phyloP scores from a whole-genome alignment of 1,140 invertebrate species.

The Belonocnema kinseyi region DNA sequence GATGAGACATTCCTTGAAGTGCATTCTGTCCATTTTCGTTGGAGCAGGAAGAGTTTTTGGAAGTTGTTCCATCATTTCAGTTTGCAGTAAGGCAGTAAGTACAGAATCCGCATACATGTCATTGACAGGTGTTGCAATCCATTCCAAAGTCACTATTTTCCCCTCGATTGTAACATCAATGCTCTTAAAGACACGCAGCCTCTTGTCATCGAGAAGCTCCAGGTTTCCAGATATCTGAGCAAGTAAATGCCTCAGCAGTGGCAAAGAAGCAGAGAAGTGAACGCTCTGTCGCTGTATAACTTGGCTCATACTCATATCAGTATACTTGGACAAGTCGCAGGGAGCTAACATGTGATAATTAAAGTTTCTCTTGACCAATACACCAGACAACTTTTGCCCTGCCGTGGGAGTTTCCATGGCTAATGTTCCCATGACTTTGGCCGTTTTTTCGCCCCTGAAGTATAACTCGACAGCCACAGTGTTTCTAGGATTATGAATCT shows the following conservation, averaged over 20 bases:
- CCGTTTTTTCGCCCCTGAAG: slow-evolving; percentile 98
- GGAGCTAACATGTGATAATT: slow-evolving; percentile 97
- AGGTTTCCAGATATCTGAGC: slow-evolving; percentile 89
- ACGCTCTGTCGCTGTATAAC: slow-evolving; percentile 94
- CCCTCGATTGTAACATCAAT: slow-evolving; percentile 90
- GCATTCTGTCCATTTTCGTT: slow-evolving; percentile 87
- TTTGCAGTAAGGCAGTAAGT: slow-evolving; percentile 87
- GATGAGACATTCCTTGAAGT: slow-evolving; percentile 94
- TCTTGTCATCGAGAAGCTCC: slow-evolving; percentile 84
- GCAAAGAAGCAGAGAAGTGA: slow-evolving; percentile 87
- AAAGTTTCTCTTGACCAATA: slow-evolving; percentile 98
- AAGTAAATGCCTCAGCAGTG: slow-evolving; percentile 89
- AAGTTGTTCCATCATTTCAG: slow-evolving; percentile 82
- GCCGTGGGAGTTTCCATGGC: slow-evolving; percentile 89
- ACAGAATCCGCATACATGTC: slow-evolving; percentile 99
- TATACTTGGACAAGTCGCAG: slow-evolving; percentile 95
- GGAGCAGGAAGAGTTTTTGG: slow-evolving; percentile 78
- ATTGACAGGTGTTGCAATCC: slow-evolving; percentile 95
- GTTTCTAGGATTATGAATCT: slow-evolving; percentile 97
- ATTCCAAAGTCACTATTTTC: slow-evolving; percentile 91
- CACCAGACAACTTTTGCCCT: slow-evolving; percentile 89
- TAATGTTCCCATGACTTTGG: slow-evolving; percentile 96
- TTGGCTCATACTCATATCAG: slow-evolving; percentile 94
- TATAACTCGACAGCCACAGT: slow-evolving; percentile 94
- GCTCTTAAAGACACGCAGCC: slow-evolving; percentile 85